Base-by-base conservation (phyloP, 2,113 vertebrate species). In the Lagopus muta region DNA sequence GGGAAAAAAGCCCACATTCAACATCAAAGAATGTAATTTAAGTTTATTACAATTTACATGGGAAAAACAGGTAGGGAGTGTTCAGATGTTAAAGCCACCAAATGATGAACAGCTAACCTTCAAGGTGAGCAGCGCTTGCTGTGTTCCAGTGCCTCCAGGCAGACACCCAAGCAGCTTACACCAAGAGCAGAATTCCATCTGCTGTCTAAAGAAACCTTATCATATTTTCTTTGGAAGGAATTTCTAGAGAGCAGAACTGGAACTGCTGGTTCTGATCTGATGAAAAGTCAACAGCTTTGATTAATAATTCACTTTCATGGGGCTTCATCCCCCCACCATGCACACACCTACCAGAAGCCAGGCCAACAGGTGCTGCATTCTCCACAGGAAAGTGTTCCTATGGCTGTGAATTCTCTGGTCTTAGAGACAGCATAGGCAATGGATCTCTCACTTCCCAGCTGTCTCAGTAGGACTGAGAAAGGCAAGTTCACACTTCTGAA, bases 351-450 rank as follows among this genome's bases (percentile, higher is more conserved):
- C 64, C 47, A 60, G 69, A 43, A 72, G 93, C 89, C 89, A 91
- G 72, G 79, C 64, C 62, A 55, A 24, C 84, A 91, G 73, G 47
- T 83, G 76, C 57, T 21, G 20, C 57, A 9, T 28, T 70, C 89
- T 36, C 94, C 30, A 47, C 0, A 0, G 69, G 82, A 40, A 91
- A 85, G 13, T 0, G 0, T 52, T 52, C 55, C 64, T 11, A 0
- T 8, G 45, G 20, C 10, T 2, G 25, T 60, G 47, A 30, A 28
- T 30, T 27, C 86, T 42, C 91, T 38, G 60, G 34, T 64, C 24
- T 3, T 0, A 47, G 50, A 88, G 42, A 74, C 1, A 4, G 84
- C 17, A 58, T 38, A 62, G 19, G n/a, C 55, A 55, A 64, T 28
- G 16, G 8, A 67, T 45, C 42, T 45, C 42, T 36, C 64, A 74